A percentile compares a stretch with the other conserved stretches of the same genome.
Evolutionary conservation across 2,888 invertebrate species (phyloP).

Genomic region (Chrysomela aeneicollis): DNA sequence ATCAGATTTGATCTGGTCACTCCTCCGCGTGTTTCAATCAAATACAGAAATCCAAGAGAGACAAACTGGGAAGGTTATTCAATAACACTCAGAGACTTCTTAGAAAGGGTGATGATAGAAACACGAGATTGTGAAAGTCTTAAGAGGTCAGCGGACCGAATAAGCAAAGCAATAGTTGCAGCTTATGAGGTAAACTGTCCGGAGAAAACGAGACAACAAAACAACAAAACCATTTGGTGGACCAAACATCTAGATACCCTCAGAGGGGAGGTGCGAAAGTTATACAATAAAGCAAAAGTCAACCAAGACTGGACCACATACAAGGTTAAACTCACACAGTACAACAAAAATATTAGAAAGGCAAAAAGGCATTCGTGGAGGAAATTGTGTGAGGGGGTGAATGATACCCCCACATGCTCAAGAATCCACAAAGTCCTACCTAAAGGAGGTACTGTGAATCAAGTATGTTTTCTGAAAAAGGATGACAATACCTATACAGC

Average conservation of each 20-base stretch:
- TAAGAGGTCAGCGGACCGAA: background rate
- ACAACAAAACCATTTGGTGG: slow-evolving; percentile 7
- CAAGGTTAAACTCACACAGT: background rate
- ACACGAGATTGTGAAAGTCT: background rate
- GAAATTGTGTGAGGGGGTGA: slow-evolving; percentile 18
- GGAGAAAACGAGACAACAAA: background rate
- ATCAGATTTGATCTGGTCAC: slow-evolving; percentile 18
- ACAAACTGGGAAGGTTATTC: background rate
- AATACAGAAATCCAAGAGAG: background rate
- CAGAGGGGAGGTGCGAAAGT: background rate
- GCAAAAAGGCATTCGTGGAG: slow-evolving; percentile 21
- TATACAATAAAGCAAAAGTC: background rate
- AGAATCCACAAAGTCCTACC: slow-evolving; percentile 7
- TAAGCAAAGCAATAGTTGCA: slow-evolving; percentile 11
- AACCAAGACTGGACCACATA: slow-evolving; percentile 8
- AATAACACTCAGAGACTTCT: background rate
- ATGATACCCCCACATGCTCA: slow-evolving; percentile 4
- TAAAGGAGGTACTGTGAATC: background rate
- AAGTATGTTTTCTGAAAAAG: background rate
- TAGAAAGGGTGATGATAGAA: background rate
- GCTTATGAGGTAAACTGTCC: slow-evolving; percentile 7
- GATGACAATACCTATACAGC: background rate
- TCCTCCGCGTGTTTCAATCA: background rate
- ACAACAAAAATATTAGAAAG: slow-evolving; percentile 18
- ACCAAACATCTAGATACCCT: background rate